Conservation (phyloP, 1,140 invertebrate genomes). For the Drosophila ohnishii region DNA sequence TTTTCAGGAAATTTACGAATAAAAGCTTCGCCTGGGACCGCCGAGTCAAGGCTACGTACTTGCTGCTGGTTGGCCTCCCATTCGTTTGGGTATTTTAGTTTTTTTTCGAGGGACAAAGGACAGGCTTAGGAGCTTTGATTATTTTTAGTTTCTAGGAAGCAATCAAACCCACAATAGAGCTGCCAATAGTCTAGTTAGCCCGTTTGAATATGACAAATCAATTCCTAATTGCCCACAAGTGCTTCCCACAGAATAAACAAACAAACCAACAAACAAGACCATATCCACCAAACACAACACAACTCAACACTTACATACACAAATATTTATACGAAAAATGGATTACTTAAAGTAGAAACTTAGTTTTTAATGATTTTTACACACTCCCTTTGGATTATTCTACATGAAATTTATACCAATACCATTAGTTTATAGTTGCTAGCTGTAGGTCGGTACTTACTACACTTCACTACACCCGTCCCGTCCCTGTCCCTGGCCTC, state of each 20-base stretch:
- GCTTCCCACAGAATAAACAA: constrained; percentile 65
- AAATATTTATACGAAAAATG: constrained; percentile 61
- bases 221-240: constrained; percentile 74
- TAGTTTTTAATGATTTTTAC: constrained; percentile 72
- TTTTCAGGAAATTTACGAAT: constrained; percentile 10
- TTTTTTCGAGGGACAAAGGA: constrained; percentile 19
- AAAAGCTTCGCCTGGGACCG: constrained; percentile 1
- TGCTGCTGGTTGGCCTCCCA: constrained; percentile 14
- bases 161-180: constrained; percentile 55
- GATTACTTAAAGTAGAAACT: constrained; percentile 70
- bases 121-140: constrained; percentile 36
- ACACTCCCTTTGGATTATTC: constrained; percentile 53
- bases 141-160: constrained; percentile 28
- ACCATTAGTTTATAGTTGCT: constrained; percentile 49
- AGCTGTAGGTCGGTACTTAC: constrained; percentile 48
- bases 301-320: constrained; percentile 34
- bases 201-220: constrained; percentile 49
- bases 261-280: constrained; percentile 38
- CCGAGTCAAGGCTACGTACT: constrained; percentile 1
- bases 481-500: constrained; percentile 2
- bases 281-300: constrained; percentile 44
- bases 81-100: constrained; percentile 2
- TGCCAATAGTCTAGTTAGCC: constrained; percentile 55
- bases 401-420: constrained; percentile 41
- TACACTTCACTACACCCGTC: constrained; percentile 31